These are phyloP conservation scores for Anoura caudifer DNA, from an alignment of 2,113 vertebrate species.

Conservation along the genomic window DNA sequence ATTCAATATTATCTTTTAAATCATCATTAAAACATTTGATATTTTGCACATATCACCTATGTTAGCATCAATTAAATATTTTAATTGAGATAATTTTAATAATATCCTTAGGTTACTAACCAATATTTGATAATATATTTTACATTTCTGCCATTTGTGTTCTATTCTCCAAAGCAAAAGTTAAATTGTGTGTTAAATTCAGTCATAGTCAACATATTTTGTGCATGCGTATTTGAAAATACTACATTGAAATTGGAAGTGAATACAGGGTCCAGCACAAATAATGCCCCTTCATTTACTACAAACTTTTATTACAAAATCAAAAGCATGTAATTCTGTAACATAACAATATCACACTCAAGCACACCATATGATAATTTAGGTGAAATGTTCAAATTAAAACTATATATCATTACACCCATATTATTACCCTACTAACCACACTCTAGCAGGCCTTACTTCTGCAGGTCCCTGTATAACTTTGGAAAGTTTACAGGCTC, in stretches of 20 bases:
- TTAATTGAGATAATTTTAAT: not conserved
- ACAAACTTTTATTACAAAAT: too few species aligned
- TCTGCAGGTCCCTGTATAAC: not conserved
- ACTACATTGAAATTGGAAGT: not conserved
- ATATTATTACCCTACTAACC: too few species aligned
- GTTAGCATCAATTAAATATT: not conserved
- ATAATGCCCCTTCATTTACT: too few species aligned
- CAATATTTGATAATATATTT: not conserved
- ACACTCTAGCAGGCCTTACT: too few species aligned
- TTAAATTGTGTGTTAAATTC: not conserved
- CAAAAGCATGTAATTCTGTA: too few species aligned
- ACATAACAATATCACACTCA: too few species aligned
- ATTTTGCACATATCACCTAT: not conserved
- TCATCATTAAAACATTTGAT: not conserved
- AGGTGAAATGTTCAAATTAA: too few species aligned
- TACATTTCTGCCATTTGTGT: not conserved
- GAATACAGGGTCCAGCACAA: not conserved
- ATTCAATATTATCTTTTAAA: not conserved
- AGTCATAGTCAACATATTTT: constrained; percentile 22
- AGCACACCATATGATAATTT: too few species aligned
- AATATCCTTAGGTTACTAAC: not conserved
- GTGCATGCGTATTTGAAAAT: constrained; percentile 6
- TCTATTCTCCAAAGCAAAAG: not conserved
- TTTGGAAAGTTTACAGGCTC: not conserved
- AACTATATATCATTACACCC: too few species aligned